Conservation (phyloP, 1,140 invertebrate genomes). For the Caenorhabditis remanei region DNA sequence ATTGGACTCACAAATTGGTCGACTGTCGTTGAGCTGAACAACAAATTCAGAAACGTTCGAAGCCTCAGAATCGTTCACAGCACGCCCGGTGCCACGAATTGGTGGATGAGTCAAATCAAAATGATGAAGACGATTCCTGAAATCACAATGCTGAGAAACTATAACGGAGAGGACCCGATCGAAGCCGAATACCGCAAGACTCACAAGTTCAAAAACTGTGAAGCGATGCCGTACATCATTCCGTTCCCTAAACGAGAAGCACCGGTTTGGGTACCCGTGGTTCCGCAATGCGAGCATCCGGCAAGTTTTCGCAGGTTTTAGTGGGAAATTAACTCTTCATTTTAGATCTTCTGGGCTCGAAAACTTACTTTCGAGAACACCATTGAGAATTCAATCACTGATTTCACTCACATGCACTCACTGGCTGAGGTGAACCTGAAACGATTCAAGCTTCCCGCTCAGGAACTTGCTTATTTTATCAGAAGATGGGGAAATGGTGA, state of each 20-base stretch:
- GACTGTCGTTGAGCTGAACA: not conserved
- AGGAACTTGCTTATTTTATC: not conserved
- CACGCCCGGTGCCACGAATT: not conserved
- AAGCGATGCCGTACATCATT: slow-evolving; percentile 1
- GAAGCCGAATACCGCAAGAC: not conserved
- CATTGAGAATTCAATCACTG: not conserved
- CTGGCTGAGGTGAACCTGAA: not conserved
- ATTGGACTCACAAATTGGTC: not conserved
- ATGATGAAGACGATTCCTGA: slow-evolving; percentile 14
- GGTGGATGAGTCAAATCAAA: not conserved
- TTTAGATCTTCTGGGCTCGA: slow-evolving; percentile 13
- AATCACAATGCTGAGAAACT: not conserved
- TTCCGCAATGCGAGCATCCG: not conserved
- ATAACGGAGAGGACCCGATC: not conserved
- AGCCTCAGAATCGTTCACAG: not conserved
- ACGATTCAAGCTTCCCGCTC: not conserved
- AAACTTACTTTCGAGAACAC: not conserved
- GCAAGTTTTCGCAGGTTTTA: too few relatives aligned
- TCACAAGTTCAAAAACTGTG: not conserved
- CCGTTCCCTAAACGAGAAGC: not conserved
- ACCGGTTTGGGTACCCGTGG: not conserved
- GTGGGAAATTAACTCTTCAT: too few relatives aligned
- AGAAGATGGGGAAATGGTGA: not conserved
- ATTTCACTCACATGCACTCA: not conserved
- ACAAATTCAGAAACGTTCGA: not conserved